Evolutionary conservation across 2,797 vertebrate genomes (phyloP), one percentile per base, ranked within the genome.

Genomic region (Carcharodon carcharias): DNA sequence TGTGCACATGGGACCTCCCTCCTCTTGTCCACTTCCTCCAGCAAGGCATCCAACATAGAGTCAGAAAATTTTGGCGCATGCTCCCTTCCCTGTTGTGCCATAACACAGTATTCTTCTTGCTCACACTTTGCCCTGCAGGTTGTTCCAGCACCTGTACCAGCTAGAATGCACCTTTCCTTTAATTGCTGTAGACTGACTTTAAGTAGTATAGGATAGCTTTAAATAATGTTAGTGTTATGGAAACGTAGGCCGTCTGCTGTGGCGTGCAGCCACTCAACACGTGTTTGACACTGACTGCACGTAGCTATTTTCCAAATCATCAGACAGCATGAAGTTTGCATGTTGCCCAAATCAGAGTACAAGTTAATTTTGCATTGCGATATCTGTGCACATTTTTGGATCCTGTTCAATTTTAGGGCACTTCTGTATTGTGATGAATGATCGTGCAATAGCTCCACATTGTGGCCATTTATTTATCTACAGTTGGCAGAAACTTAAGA

Each of bases 381-480:
- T 80, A 80, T 16, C 73, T 12, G 31, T 4, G 35, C 23, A 31
- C 71, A 73, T 73, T 73, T 73, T 73, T 73, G 71, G 71, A 73
- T 11, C 31, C 9, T 35, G 31, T 73, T 35, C 31, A 73, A 73
- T 45, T 87, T 88, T 18, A 88, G 4, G 26, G 50, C 85, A 88
- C 54, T 31, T 23, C 80, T 92, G 89, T 35, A 16, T 4, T 7
- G 54, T 6, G 28, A 31, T 58, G 28, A 65, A 65, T 26, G 61
- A 93, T 8, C 61, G 40, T 93, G 35, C 91, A 93, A 95, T 73
- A 73, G 14, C 94, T 56, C 94, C 67, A 95, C 69, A 23, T 45
- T 71, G 45, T 95, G 94, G 69, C 67, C 28, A 73, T 40, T 65
- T 23, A 93, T 65, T 65, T 93, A 93, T 1, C 61, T 93, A 65